Conservation (phyloP, 2,797 vertebrate genomes). For the Diplodus puntazzo region DNA sequence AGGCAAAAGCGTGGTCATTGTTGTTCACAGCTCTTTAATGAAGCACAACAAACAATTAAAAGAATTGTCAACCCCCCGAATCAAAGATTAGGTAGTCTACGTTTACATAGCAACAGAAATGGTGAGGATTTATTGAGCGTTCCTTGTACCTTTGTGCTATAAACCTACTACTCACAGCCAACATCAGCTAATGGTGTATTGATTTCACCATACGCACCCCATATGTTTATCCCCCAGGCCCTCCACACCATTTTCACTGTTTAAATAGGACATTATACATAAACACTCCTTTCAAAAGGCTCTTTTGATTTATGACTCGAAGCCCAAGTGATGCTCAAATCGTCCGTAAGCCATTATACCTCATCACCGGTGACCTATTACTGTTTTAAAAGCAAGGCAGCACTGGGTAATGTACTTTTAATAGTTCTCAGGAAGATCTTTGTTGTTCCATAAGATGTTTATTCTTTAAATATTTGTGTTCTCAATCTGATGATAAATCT, state of each 20-base stretch:
- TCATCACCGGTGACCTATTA: constrained; percentile 63
- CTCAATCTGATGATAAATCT: constrained; percentile 14
- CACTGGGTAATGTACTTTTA: constrained; percentile 54
- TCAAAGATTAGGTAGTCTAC: constrained; percentile 37
- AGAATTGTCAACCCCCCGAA: constrained; percentile 36
- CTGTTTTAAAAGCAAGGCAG: constrained; percentile 64
- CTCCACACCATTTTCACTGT: constrained; percentile 75
- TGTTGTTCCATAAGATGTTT: constrained; percentile 33
- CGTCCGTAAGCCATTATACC: constrained; percentile 58
- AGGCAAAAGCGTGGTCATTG: background rate
- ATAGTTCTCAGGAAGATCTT: constrained; percentile 51
- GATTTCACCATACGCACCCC: constrained; percentile 77
- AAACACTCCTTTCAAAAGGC: constrained; percentile 77
- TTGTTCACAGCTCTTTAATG: constrained; percentile 38
- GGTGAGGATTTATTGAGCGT: constrained; percentile 68
- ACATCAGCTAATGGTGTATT: constrained; percentile 83
- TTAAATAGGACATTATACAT: constrained; percentile 81
- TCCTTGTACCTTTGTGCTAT: constrained; percentile 70
- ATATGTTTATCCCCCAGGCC: constrained; percentile 80
- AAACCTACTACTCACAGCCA: constrained; percentile 66
- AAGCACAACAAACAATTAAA: constrained; percentile 58
- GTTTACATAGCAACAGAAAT: constrained; percentile 69
- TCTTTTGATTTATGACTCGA: constrained; percentile 75
- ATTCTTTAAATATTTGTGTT: constrained; percentile 22
- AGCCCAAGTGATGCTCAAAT: constrained; percentile 69